Conservation (phyloP, 2,888 invertebrate genomes). For the Epiblema foenella region DNA sequence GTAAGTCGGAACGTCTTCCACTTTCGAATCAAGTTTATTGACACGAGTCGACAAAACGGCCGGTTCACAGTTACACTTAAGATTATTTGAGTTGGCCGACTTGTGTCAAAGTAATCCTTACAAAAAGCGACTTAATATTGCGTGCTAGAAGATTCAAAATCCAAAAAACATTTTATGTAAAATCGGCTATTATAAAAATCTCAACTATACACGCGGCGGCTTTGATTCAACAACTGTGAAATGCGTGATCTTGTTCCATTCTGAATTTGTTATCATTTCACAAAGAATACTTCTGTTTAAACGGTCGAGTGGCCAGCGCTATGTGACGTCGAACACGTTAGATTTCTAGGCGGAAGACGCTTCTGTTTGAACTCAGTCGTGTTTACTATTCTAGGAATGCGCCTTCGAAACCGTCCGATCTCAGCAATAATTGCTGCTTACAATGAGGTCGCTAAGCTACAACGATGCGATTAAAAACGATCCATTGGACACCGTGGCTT, state of each 20-base stretch:
- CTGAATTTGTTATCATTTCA: constrained; percentile 46
- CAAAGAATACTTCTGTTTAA: constrained; percentile 45
- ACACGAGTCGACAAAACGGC: constrained; percentile 81
- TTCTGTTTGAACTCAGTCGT: constrained; percentile 33
- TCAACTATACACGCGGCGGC: constrained; percentile 60
- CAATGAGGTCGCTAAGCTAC: constrained; percentile 36
- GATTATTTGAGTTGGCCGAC: too few species aligned
- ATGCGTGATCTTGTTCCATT: constrained; percentile 62
- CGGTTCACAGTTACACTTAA: constrained; percentile 73
- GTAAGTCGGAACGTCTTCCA: constrained; percentile 84
- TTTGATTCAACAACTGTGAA: constrained; percentile 68
- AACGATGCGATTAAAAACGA: constrained; percentile 25
- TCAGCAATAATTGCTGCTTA: constrained; percentile 26
- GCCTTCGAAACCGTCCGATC: constrained; percentile 35
- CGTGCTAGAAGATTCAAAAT: too few species aligned
- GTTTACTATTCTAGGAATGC: constrained; percentile 36
- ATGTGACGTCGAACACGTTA: constrained; percentile 33
- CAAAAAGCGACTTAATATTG: too few species aligned
- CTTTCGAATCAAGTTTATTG: constrained; percentile 86
- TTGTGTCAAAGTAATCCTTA: too few species aligned
- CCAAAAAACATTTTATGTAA: too few species aligned
- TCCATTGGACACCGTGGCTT: constrained; percentile 5
- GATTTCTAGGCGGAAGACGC: constrained; percentile 41
- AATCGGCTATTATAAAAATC: too few species aligned
- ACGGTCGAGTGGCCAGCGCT: constrained; percentile 41